Evolutionary conservation across 1,140 invertebrate species (phyloP).

Genomic region (Drosophila insularis): DNA sequence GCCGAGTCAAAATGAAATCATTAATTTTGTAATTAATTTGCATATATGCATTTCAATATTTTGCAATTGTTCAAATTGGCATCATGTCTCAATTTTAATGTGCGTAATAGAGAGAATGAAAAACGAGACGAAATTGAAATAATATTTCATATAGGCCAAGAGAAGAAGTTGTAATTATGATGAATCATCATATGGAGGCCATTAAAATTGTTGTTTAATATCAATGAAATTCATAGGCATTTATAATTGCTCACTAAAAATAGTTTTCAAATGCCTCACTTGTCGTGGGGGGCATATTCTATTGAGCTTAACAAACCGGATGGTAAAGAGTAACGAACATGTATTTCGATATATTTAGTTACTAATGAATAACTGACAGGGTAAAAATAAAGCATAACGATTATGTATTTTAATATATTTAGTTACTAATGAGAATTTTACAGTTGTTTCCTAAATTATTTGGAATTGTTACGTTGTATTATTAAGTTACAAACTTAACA

Average conservation of each 20-base stretch:
- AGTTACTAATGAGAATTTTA: no score
- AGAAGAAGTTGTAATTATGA: conserved; percentile 48
- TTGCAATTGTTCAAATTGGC: conserved; percentile 59
- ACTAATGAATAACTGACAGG: no score
- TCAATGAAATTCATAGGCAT: conserved; percentile 41
- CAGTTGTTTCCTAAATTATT: no score
- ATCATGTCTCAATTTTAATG: conserved; percentile 76
- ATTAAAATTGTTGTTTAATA: conserved; percentile 52
- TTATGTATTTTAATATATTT: no score
- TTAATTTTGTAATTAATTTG: conserved; percentile 79
- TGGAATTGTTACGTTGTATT: no score
- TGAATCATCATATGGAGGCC: conserved; percentile 34
- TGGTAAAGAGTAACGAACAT: no score
- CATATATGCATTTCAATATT: conserved; percentile 47
- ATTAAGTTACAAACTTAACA: no score
- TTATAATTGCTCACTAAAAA: conserved; percentile 43
- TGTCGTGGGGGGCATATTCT: neutral
- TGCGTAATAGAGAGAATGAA: conserved; percentile 18
- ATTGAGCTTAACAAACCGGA: no score
- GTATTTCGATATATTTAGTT: no score
- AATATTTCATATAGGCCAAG: conserved; percentile 44
- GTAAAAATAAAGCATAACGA: no score
- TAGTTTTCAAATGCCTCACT: conserved; percentile 20
- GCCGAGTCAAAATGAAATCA: conserved; percentile 61
- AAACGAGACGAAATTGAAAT: conserved; percentile 47